A percentile compares a stretch with the other conserved stretches of the same genome.
These are phyloP conservation scores for Trileptium ribeirensis DNA, from an alignment of 2,888 invertebrate species.

Conservation along the genomic window DNA sequence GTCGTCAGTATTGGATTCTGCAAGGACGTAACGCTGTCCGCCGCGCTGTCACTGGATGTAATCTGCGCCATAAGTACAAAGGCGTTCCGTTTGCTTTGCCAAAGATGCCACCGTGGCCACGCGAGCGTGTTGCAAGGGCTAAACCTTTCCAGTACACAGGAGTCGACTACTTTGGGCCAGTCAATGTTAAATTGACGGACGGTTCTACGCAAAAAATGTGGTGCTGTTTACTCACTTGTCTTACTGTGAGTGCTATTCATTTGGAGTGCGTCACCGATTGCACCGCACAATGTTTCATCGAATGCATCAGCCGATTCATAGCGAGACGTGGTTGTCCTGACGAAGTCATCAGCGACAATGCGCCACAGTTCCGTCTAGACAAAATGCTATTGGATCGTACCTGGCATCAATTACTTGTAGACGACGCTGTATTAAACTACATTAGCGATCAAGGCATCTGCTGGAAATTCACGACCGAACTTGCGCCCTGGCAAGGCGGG, in stretches of 20 bases:
- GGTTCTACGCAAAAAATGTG: constrained; percentile 35
- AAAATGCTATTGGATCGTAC: constrained; percentile 43
- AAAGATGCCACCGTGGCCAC: not conserved
- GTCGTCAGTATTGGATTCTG: constrained; percentile 10
- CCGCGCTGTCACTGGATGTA: not conserved
- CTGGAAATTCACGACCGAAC: constrained; percentile 51
- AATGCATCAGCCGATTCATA: constrained; percentile 47
- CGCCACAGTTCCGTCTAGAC: constrained; percentile 50
- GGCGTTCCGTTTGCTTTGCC: not conserved
- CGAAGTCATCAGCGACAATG: constrained; percentile 51
- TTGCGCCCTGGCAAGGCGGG: constrained; percentile 54
- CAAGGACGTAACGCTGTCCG: not conserved
- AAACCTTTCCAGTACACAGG: not conserved
- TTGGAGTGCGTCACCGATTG: constrained; percentile 33
- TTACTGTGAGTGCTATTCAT: constrained; percentile 16
- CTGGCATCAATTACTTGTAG: constrained; percentile 8
- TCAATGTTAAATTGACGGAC: constrained; percentile 1
- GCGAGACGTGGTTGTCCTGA: constrained; percentile 45
- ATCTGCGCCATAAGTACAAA: not conserved
- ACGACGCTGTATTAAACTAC: not conserved
- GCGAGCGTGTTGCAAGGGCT: not conserved
- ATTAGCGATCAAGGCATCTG: constrained; percentile 30
- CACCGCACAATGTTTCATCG: constrained; percentile 45
- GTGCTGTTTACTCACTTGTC: constrained; percentile 21
- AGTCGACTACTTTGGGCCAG: constrained; percentile 12